Evolutionary conservation across 2,797 vertebrate genomes (phyloP), one percentile per base, ranked within the genome.

Genomic region (Luscinia luscinia): DNA sequence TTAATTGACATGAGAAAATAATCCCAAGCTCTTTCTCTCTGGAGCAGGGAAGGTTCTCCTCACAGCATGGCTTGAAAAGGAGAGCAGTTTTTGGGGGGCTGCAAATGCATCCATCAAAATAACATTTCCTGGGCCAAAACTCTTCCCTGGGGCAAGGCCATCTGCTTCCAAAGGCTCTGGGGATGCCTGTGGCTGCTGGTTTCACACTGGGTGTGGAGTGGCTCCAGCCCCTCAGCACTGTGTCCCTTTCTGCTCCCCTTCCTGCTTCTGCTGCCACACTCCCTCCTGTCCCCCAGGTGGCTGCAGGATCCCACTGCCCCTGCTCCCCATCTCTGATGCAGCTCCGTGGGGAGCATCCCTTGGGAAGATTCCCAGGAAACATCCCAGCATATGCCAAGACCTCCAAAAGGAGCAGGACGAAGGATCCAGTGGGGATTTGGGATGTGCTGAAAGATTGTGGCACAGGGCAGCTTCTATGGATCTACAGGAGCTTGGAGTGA

Each of bases 1-100:
- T 91, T 95, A 94, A 95, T 93, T 96, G 94, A 95, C 95, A 96
- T 90, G 94, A 94, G 95, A 96, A 96, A 96, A 96, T 93, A 81
- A 94, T 94, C 83, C 95, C 38, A 68, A 75, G 43, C 84, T 69
- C 48, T 85, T 95, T 96, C 89, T 91, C 94, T 87, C 84, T 70
- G 12, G 4, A 59, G 86, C 81, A 84, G 91, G 63, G 73, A 75
- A 64, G 88, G 81, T 52, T 94, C 87, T 92, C 95, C 86, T 94
- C 81, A 54, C 91, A 67, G 88, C 62, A 34, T 0, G 15, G 43
- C 89, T 49, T 90, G 91, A 93, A 95, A 95, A 86, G 85, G 91
- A 78, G 54, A 0, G 0, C 17, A 22, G 57, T 83, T 94, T 93
- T 83, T 46, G 17, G 80, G 81, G 77, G 76, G 32, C 78, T 57